Conservation (phyloP, 1,140 invertebrate species). For the Pogonognathellus flavescens region DNA sequence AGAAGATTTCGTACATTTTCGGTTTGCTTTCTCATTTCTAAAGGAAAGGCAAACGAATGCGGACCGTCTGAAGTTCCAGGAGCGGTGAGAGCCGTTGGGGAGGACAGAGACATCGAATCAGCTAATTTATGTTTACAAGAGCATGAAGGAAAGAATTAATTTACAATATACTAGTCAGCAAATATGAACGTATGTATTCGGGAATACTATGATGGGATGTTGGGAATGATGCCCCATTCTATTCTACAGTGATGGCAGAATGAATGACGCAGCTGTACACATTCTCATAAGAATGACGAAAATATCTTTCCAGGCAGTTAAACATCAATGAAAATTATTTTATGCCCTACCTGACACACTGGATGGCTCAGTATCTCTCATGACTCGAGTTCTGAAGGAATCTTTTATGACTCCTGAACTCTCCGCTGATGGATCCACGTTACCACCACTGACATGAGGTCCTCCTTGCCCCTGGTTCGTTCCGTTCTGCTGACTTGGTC, state of each 20-base stretch:
- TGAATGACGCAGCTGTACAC: background rate
- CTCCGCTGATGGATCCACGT: background rate
- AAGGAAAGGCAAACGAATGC: constrained; percentile 68
- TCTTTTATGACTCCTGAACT: constrained; percentile 51
- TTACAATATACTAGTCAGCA: too few relatives aligned
- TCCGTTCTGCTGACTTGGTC: constrained; percentile 66
- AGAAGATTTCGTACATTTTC: constrained; percentile 73
- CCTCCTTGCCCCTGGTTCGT: constrained; percentile 57
- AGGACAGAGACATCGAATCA: constrained; percentile 76
- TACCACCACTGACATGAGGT: constrained; percentile 21
- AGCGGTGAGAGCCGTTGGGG: constrained; percentile 71
- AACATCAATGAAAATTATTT: too few relatives aligned
- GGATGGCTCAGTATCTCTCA: constrained; percentile 73
- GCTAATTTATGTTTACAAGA: constrained; percentile 61
- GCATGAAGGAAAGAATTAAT: too few relatives aligned
- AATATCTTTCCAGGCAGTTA: too few relatives aligned
- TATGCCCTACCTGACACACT: constrained; percentile 73
- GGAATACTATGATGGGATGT: too few relatives aligned
- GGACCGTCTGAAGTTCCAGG: constrained; percentile 66
- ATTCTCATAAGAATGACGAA: too few relatives aligned
- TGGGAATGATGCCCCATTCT: background rate
- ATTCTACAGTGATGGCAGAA: background rate
- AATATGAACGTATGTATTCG: too few relatives aligned
- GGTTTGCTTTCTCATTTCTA: constrained; percentile 72
- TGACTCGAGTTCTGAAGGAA: constrained; percentile 52